These are phyloP conservation scores for Saguinus imperator DNA, from an alignment of 2,113 vertebrate genomes.

Conservation along the genomic window DNA sequence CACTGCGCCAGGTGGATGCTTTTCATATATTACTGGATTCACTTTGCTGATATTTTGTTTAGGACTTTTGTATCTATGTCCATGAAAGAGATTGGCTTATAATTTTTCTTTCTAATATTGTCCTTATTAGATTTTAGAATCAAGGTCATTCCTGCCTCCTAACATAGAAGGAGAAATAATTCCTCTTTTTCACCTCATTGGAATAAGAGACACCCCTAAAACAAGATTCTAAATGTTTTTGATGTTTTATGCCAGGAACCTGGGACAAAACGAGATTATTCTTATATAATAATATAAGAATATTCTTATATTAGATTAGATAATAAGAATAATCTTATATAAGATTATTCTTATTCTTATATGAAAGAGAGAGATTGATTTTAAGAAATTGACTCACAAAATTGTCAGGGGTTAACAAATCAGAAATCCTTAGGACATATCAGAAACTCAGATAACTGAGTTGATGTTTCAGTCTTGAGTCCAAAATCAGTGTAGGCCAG, in stretches of 20 bases:
- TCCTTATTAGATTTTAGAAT: constrained; percentile 24
- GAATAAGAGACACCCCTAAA: not conserved
- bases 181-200: not conserved
- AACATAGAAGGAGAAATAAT: not conserved
- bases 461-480: not conserved
- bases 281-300: not conserved
- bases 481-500: not conserved
- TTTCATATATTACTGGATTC: not conserved
- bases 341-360: no score
- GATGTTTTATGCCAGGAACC: not conserved
- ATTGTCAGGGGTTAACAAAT: not conserved
- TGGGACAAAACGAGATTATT: not conserved
- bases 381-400: not conserved
- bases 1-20: no score
- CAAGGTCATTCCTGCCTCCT: not conserved
- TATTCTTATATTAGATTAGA: no score
- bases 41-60: constrained; percentile 1
- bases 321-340: no score
- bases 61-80: not conserved
- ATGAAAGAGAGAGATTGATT: not conserved
- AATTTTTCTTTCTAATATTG: not conserved
- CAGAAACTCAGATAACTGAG: not conserved
- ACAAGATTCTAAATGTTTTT: not conserved
- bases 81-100: not conserved
- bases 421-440: not conserved